A percentile compares a stretch with the other conserved stretches of the same genome.
phyloP scores from a whole-genome alignment of 2,113 vertebrate genomes.

The Leucosticte australis region DNA sequence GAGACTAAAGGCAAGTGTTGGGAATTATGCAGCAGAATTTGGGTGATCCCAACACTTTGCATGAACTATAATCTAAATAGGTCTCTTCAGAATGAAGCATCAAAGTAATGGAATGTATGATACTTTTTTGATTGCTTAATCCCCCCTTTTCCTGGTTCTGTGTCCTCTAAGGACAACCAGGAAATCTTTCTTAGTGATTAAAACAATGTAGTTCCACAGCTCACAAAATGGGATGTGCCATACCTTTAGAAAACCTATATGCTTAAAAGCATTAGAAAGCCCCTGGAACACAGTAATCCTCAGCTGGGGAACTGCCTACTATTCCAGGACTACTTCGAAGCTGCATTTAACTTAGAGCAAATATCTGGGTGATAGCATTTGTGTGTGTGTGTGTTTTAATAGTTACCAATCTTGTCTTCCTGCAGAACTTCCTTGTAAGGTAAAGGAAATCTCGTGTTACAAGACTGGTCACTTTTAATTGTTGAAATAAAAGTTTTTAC shows the following conservation, averaged over 20 bases:
- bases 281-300: background rate
- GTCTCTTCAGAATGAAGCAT: background rate
- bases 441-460: background rate
- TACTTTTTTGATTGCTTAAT: constrained; percentile 34
- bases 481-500: background rate
- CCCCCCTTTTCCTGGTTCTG: background rate
- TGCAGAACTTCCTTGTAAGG: background rate
- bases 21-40: background rate
- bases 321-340: background rate
- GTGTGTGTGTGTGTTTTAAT: background rate
- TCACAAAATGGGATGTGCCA: background rate
- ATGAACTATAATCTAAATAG: background rate
- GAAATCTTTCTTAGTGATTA: background rate
- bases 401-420: background rate
- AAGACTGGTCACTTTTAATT: background rate
- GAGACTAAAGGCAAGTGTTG: background rate
- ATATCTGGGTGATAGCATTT: background rate
- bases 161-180: constrained; percentile 19
- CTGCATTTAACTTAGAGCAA: background rate
- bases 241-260: background rate
- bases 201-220: background rate
- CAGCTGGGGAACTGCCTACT: background rate
- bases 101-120: constrained; percentile 25
- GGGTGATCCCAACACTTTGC: background rate
- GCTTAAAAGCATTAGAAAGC: background rate